Evolutionary conservation across 2,113 vertebrate species (phyloP).

Genomic region (Dendropsophus ebraccatus): DNA sequence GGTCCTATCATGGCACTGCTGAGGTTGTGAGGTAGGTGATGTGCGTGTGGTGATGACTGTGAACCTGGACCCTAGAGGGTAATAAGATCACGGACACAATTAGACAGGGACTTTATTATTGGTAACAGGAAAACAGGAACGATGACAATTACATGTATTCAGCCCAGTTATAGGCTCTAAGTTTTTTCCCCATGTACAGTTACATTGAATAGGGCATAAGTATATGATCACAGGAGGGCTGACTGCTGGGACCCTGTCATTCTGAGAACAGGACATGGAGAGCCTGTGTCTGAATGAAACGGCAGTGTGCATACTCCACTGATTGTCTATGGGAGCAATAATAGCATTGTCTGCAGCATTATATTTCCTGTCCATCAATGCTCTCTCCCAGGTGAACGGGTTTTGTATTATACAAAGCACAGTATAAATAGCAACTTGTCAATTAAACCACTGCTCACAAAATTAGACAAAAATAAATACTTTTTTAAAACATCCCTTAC

Average conservation of each 20-base stretch:
- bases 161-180: too few relatives aligned
- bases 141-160: too few relatives aligned
- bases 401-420: not conserved
- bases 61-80: slow-evolving; percentile 54
- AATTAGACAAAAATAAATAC: not conserved
- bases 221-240: too few relatives aligned
- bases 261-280: too few relatives aligned
- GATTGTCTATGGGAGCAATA: not conserved
- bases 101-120: slow-evolving; percentile 40
- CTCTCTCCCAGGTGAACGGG: not conserved
- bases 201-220: too few relatives aligned
- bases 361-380: too few relatives aligned
- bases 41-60: slow-evolving; percentile 51
- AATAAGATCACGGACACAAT: slow-evolving; percentile 40
- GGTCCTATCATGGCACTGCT: slow-evolving; percentile 57
- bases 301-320: not conserved
- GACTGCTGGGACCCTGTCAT: too few relatives aligned
- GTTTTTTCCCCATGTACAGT: too few relatives aligned
- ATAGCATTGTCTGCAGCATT: too few relatives aligned
- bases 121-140: not conserved
- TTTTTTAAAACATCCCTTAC: not conserved
- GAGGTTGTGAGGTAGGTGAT: slow-evolving; percentile 59
- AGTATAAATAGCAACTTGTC: not conserved
- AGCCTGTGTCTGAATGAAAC: too few relatives aligned
- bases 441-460: not conserved